These are phyloP conservation scores for Phylloscopus collybita DNA, from an alignment of 2,797 vertebrate species.

Conservation along the genomic window DNA sequence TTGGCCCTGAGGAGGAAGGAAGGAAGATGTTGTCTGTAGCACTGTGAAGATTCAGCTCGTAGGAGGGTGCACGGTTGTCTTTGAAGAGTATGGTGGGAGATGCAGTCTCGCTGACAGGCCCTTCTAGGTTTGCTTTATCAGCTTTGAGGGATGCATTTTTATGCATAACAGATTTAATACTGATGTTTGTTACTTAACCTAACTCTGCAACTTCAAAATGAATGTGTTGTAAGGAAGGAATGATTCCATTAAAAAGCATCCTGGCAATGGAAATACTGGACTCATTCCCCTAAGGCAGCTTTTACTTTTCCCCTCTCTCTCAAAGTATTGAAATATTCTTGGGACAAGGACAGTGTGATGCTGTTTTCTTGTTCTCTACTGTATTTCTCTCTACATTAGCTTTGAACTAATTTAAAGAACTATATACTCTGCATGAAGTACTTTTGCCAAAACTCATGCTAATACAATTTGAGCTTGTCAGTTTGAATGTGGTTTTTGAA, in stretches of 20 bases:
- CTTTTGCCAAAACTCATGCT: background rate
- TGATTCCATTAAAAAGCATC: background rate
- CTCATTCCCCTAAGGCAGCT: background rate
- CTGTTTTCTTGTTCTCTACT: background rate
- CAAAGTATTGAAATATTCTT: background rate
- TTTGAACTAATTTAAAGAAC: background rate
- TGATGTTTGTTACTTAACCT: background rate
- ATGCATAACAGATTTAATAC: background rate
- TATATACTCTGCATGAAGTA: background rate
- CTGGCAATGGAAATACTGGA: background rate
- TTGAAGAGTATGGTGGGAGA: background rate
- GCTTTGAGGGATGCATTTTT: background rate
- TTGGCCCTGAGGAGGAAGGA: background rate
- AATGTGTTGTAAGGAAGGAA: background rate
- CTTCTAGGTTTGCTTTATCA: background rate
- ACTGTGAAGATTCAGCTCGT: background rate
- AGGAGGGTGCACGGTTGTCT: background rate
- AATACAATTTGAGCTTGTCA: background rate
- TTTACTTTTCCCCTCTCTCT: background rate
- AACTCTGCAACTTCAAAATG: background rate
- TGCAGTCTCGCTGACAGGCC: background rate
- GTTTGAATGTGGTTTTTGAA: conserved; percentile 5
- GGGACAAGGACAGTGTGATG: background rate
- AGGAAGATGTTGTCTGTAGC: background rate
- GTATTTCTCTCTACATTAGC: background rate